Base-by-base conservation (phyloP, 2,797 vertebrate species). In the Anas bahamensis region DNA sequence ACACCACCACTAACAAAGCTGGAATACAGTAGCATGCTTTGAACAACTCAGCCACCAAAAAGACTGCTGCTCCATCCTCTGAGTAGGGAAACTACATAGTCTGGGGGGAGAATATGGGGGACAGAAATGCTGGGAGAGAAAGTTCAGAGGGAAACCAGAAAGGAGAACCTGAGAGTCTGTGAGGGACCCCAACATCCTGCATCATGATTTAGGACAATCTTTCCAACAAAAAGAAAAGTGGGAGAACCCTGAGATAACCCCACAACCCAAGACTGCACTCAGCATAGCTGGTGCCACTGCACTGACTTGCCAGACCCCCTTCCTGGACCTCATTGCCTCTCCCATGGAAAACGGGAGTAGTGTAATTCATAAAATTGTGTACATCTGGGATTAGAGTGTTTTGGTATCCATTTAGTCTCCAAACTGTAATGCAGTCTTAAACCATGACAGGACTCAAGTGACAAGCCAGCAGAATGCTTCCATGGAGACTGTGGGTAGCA, bases 1-100 rank as follows among this genome's bases (percentile, higher is more conserved):
- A 19, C 17, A 46, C 31, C 31, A 29, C 24, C 50, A 2, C 0
- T 0, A 37, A 56, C 52, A 19, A 61, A 28, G 35, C 37, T 46
- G 53, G 61, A 57, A 65, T 12, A 61, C 8, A 46, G 78, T 42
- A 29, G 9, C 0, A 0, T 28, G 41, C 17, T 37, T 39, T 33
- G 33, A 46, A 60, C 0, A 1, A 13, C 9, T 53, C 59, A 4
- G 33, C 53, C 37, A 18, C 64, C 29, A 33, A 41, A 60, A 29
- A 60, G 23, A 4, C 28, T 77, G 41, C n/a, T 21, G 41, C n/a
- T 21, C 52, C 28, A 0, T 26, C 13, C 28, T 48, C 13, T 12
- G 21, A 29, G 35, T 2, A 39, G 17, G 21, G 41, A 53, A 77
- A n/a, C 44, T 44, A 26, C 39, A 48, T 23, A 42, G 18, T 13